phyloP scores from a whole-genome alignment of 2,888 invertebrate genomes.

The Lepidochitona cinerea region DNA sequence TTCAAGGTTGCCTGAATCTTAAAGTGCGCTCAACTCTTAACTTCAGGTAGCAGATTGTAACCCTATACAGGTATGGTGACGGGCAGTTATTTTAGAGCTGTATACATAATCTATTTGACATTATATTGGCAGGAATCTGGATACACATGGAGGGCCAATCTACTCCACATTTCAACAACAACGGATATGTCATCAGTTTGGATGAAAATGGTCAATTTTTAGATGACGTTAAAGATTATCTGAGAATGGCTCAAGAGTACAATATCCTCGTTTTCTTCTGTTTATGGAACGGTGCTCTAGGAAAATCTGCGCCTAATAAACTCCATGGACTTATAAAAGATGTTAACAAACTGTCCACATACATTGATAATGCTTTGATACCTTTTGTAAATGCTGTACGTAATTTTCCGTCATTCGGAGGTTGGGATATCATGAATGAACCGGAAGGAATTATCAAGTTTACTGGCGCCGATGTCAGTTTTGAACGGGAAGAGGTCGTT shows the following conservation, averaged over 20 bases:
- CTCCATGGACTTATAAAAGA: conserved; percentile 37
- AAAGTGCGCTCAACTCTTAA: too few species aligned
- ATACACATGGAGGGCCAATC: conserved; percentile 36
- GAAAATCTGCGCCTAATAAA: conserved; percentile 1
- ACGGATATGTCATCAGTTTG: conserved; percentile 36
- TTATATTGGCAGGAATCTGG: conserved; percentile 46
- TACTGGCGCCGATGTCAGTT: too few species aligned
- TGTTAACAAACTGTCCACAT: conserved; percentile 35
- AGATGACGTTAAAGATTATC: conserved; percentile 31
- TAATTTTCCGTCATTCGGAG: conserved; percentile 38
- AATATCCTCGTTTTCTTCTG: conserved; percentile 36
- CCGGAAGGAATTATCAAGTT: conserved; percentile 39
- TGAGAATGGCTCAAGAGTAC: conserved; percentile 31
- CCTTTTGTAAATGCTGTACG: conserved; percentile 40
- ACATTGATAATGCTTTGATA: conserved; percentile 40
- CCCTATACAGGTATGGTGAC: too few species aligned
- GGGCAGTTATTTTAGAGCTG: too few species aligned
- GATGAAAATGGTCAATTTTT: conserved; percentile 35
- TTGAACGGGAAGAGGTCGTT: too few species aligned
- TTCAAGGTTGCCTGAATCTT: too few species aligned
- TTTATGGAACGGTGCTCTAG: conserved; percentile 42
- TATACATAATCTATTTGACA: too few species aligned
- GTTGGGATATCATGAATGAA: conserved; percentile 48
- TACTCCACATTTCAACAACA: conserved; percentile 33
- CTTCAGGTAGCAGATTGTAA: too few species aligned